phyloP scores from a whole-genome alignment of 2,797 vertebrate genomes.

The Hyperoplus immaculatus region DNA sequence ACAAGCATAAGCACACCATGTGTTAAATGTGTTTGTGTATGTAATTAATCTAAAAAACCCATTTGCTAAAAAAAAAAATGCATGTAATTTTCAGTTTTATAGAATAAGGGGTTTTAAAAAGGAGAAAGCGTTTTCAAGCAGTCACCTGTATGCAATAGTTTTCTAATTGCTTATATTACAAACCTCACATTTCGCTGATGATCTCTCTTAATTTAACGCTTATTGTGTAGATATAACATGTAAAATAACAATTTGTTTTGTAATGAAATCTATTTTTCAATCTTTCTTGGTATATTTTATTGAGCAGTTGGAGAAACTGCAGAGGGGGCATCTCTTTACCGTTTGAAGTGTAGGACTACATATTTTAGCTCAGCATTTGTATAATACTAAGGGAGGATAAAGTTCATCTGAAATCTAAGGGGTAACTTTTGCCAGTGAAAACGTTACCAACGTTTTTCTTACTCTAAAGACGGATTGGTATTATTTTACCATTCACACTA shows the following conservation, averaged over 20 bases:
- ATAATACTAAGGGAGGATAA: slow-evolving; percentile 42
- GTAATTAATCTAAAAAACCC: slow-evolving; percentile 33
- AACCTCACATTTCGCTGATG: slow-evolving; percentile 53
- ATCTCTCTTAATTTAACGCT: slow-evolving; percentile 73
- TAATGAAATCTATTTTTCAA: slow-evolving; percentile 68
- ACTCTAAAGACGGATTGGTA: slow-evolving; percentile 22
- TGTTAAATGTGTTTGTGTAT: slow-evolving; percentile 51
- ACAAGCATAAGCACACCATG: slow-evolving; percentile 37
- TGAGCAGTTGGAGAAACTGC: slow-evolving; percentile 34
- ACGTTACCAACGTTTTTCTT: slow-evolving; percentile 8
- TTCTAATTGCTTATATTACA: slow-evolving; percentile 55
- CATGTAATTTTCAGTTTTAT: slow-evolving; percentile 39
- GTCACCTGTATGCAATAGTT: slow-evolving; percentile 51
- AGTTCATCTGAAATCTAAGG: slow-evolving; percentile 18
- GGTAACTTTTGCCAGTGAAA: slow-evolving; percentile 26
- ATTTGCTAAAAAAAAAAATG: slow-evolving; percentile 29
- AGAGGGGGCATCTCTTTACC: slow-evolving; percentile 29
- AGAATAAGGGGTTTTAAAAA: slow-evolving; percentile 34
- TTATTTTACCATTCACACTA: slow-evolving; percentile 30
- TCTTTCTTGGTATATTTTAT: slow-evolving; percentile 59
- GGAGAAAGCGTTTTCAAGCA: slow-evolving; percentile 27
- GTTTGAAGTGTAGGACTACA: neutral
- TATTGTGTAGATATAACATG: slow-evolving; percentile 72
- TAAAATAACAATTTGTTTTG: slow-evolving; percentile 68
- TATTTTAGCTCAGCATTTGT: slow-evolving; percentile 33